Evolutionary conservation across 2,888 invertebrate genomes (phyloP).

Genomic region (Nymphalis urticae): DNA sequence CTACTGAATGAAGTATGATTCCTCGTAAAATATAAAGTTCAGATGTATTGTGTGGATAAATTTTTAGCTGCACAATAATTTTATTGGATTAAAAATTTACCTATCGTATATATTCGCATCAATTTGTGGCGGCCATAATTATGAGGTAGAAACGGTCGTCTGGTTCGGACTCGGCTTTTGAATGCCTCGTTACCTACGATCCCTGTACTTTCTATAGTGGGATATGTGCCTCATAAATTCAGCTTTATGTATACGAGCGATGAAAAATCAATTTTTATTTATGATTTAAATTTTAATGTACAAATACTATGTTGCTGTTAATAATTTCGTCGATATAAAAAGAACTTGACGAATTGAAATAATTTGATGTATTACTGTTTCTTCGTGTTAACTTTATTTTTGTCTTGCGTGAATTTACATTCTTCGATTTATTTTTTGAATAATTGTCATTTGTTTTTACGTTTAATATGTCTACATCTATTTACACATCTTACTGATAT

Average conservation of each 20-base stretch:
- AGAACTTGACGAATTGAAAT: no score
- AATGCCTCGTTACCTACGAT: conserved; percentile 32
- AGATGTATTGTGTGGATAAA: conserved; percentile 23
- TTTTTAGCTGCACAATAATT: conserved; percentile 27
- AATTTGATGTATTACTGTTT: no score
- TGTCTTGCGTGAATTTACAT: no score
- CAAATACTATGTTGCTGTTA: neutral
- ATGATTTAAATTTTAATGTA: conserved; percentile 19
- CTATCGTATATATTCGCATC: conserved; percentile 29
- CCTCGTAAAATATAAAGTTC: conserved; percentile 20
- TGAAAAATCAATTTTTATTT: conserved; percentile 30
- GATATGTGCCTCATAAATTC: conserved; percentile 32
- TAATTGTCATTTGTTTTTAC: no score
- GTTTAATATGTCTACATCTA: no score
- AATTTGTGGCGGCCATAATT: conserved; percentile 37
- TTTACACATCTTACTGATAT: no score
- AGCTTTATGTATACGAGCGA: conserved; percentile 28
- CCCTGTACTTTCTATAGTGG: conserved; percentile 28
- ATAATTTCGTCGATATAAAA: neutral
- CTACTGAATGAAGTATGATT: conserved; percentile 11
- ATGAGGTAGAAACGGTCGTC: conserved; percentile 34
- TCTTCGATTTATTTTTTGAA: no score
- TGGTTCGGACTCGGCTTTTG: conserved; percentile 35
- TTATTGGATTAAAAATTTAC: conserved; percentile 32
- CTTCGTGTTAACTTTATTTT: no score